Conservation (phyloP, 2,797 vertebrate genomes). For the Tiaroga cobitis region DNA sequence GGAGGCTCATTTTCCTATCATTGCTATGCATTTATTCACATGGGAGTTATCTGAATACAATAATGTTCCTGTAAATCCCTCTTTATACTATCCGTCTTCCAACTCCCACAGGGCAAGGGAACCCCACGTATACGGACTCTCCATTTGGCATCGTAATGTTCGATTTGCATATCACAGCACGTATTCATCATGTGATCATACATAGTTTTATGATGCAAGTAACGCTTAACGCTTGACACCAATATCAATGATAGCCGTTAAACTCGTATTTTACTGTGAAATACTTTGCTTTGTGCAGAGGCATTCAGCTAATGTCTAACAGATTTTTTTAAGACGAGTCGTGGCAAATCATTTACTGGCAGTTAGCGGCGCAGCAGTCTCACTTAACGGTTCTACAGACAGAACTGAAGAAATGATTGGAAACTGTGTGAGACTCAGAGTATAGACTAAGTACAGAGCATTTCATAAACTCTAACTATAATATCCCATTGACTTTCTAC, state of each 20-base stretch:
- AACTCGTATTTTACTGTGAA: constrained; percentile 18
- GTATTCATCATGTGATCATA: constrained; percentile 39
- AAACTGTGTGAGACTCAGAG: background rate
- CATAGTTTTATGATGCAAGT: constrained; percentile 29
- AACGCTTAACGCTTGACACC: constrained; percentile 5
- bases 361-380: background rate
- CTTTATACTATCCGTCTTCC: constrained; percentile 38
- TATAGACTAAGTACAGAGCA: background rate
- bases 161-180: constrained; percentile 46
- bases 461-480: background rate
- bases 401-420: background rate
- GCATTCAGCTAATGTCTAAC: background rate
- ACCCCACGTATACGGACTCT: constrained; percentile 11
- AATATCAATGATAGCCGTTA: constrained; percentile 4
- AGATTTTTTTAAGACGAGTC: constrained; percentile 1
- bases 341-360: background rate
- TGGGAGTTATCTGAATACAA: constrained; percentile 43
- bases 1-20: constrained; percentile 51
- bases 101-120: constrained; percentile 22
- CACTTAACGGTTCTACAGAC: background rate
- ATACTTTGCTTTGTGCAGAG: constrained; percentile 25
- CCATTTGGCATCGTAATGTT: constrained; percentile 40
- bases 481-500: background rate
- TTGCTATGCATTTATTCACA: constrained; percentile 55
- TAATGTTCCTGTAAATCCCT: constrained; percentile 47